These are phyloP conservation scores for Dendrolimus punctatus DNA, from an alignment of 1,140 invertebrate species.

Conservation along the genomic window DNA sequence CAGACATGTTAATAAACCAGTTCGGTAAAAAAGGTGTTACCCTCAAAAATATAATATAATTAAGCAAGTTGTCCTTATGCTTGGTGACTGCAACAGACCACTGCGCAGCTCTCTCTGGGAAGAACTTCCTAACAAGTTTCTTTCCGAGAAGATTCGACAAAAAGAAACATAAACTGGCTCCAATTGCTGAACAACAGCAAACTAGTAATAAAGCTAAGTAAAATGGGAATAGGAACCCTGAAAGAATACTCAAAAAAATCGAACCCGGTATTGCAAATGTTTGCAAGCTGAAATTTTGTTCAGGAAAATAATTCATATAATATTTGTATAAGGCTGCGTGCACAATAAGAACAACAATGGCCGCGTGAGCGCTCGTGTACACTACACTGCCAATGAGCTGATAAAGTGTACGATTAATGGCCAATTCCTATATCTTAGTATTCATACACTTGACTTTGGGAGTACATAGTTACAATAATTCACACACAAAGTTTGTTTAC, in stretches of 20 bases:
- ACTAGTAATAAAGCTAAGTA: constrained; percentile 90
- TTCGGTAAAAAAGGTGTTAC: constrained; percentile 99
- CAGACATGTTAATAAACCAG: constrained; percentile 99
- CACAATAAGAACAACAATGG: background rate
- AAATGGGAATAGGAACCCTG: constrained; percentile 98
- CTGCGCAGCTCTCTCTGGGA: constrained; percentile 87
- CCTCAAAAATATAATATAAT: constrained; percentile 97
- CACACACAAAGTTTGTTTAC: too few species aligned
- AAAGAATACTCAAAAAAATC: constrained; percentile 97
- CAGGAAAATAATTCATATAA: constrained; percentile 32
- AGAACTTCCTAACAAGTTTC: constrained; percentile 88
- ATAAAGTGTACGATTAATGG: too few species aligned
- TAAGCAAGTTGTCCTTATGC: constrained; percentile 91
- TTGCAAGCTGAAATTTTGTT: constrained; percentile 84
- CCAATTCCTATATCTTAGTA: too few species aligned
- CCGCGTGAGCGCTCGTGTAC: too few species aligned
- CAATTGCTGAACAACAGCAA: constrained; percentile 96
- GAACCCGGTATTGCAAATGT: constrained; percentile 99
- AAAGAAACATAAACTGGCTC: constrained; percentile 96
- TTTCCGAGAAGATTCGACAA: constrained; percentile 92
- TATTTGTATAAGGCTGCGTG: background rate
- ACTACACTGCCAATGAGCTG: too few species aligned
- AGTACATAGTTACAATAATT: too few species aligned
- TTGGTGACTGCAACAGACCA: constrained; percentile 91
- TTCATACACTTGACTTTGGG: too few species aligned